phyloP scores from a whole-genome alignment of 2,888 invertebrate genomes.

The Monopis laevigella region DNA sequence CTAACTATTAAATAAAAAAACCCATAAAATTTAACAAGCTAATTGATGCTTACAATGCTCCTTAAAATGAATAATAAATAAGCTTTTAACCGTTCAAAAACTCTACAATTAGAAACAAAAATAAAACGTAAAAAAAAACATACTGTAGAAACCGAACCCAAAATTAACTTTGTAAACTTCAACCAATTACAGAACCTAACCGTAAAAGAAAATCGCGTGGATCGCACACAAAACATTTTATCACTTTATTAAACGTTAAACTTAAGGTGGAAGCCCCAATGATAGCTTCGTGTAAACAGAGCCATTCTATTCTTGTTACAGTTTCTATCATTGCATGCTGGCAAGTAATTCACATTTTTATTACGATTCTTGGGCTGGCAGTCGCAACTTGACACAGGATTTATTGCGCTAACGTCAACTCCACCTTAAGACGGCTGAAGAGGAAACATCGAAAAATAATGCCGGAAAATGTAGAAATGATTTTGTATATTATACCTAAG shows the following conservation, averaged over 20 bases:
- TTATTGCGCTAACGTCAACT: constrained; percentile 11
- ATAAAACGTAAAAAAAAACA: too few species aligned
- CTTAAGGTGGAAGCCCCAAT: constrained; percentile 29
- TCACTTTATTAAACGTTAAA: constrained; percentile 51
- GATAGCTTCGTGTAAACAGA: constrained; percentile 27
- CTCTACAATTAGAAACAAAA: too few species aligned
- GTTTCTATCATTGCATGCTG: constrained; percentile 28
- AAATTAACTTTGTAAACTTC: not conserved
- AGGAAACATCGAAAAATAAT: constrained; percentile 8
- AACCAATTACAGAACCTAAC: not conserved
- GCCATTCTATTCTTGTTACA: constrained; percentile 24
- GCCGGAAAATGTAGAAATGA: constrained; percentile 1
- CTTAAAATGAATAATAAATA: too few species aligned
- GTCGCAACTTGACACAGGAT: constrained; percentile 13
- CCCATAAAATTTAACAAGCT: too few species aligned
- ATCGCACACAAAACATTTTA: constrained; percentile 32
- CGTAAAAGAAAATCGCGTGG: constrained; percentile 19
- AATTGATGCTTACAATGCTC: too few species aligned
- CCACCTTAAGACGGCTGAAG: not conserved
- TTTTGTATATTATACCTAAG: too few species aligned
- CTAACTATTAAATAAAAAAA: too few species aligned
- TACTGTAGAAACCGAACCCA: not conserved
- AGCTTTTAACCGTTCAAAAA: too few species aligned
- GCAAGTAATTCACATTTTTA: constrained; percentile 27
- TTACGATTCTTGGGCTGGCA: constrained; percentile 22